phyloP scores from a whole-genome alignment of 2,113 vertebrate species.

The Zapus hudsonius region DNA sequence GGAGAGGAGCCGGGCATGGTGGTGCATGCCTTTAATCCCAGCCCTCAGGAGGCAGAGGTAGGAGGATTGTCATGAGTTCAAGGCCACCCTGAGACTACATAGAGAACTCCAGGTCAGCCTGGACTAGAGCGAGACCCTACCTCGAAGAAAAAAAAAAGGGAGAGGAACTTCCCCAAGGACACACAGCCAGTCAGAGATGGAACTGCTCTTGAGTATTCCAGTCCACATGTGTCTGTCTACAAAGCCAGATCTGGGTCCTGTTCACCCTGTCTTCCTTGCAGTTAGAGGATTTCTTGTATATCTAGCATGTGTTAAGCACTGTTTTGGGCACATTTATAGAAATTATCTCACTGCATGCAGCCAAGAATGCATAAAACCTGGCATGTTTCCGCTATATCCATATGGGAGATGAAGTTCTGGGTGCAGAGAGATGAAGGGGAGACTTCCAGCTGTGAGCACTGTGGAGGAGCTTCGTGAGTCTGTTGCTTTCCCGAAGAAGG shows the following conservation, averaged over 20 bases:
- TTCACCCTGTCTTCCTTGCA: background rate
- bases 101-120: no score
- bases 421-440: background rate
- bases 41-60: no score
- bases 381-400: background rate
- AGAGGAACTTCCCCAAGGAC: background rate
- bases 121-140: no score
- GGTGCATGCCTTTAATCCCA: no score
- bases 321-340: background rate
- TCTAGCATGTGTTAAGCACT: background rate
- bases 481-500: background rate
- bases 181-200: background rate
- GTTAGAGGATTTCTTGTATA: background rate
- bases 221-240: background rate
- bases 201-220: background rate
- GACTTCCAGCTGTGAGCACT: background rate
- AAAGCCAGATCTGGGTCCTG: background rate
- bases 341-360: background rate
- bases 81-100: no score
- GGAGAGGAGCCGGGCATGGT: no score
- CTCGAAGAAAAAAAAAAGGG: no score
- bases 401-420: background rate
- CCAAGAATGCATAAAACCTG: background rate
- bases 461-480: background rate
- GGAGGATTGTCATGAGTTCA: no score